Percentiles rank a stretch among this genome's conserved stretches.
These are phyloP conservation scores for Rhogogaster chlorosoma DNA, from an alignment of 2,888 invertebrate species.

Conservation along the genomic window DNA sequence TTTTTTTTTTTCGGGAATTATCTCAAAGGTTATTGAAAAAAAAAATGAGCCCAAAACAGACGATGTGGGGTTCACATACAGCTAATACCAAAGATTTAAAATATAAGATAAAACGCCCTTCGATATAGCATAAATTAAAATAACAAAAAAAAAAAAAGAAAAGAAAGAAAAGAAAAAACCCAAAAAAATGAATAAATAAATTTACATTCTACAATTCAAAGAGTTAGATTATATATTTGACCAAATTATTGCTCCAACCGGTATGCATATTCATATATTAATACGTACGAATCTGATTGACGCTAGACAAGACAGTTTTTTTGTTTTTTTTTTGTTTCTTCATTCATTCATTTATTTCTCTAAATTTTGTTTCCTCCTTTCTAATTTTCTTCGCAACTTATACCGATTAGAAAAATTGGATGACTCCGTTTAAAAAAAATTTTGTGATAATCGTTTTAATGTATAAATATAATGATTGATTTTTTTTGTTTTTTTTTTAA, in stretches of 20 bases:
- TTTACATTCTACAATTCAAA: neutral
- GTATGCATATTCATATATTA: neutral
- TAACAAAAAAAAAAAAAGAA: neutral
- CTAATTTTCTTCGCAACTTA: neutral
- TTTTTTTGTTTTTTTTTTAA: neutral
- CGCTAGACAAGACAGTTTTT: neutral
- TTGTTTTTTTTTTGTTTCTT: neutral
- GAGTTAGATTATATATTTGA: neutral
- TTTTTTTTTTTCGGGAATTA: neutral
- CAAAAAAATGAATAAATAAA: no score
- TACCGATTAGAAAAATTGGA: neutral
- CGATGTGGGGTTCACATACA: constrained; percentile 71
- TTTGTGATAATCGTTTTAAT: neutral
- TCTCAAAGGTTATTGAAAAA: neutral
- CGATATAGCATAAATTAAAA: constrained; percentile 52
- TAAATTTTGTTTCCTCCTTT: no score
- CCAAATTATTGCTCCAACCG: neutral
- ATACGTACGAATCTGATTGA: neutral
- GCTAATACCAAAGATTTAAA: constrained; percentile 76
- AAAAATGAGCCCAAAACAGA: constrained; percentile 17
- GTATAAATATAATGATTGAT: neutral
- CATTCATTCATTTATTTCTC: no score
- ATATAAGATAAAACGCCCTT: constrained; percentile 63
- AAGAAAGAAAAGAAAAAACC: neutral
- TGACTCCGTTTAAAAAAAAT: neutral